Conservation (phyloP, 2,797 vertebrate species). For the Acanthurus tractus region DNA sequence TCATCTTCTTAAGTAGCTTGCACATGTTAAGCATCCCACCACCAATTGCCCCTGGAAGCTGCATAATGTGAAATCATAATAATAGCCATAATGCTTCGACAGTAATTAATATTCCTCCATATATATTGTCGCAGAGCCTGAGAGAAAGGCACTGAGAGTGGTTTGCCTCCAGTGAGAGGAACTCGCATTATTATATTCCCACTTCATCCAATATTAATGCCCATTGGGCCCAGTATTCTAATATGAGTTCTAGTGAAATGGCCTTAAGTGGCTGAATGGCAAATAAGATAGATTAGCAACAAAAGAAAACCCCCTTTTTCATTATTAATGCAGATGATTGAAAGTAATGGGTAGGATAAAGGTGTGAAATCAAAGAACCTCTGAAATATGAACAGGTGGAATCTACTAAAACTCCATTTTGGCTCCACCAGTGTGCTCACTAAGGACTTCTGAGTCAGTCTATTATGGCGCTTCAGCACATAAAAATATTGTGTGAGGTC, state of each 20-base stretch:
- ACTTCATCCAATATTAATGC: slow-evolving; percentile 86
- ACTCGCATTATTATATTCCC: slow-evolving; percentile 79
- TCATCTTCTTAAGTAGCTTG: slow-evolving; percentile 44
- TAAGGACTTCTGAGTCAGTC: slow-evolving; percentile 54
- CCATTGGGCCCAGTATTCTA: slow-evolving; percentile 76
- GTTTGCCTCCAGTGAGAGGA: slow-evolving; percentile 67
- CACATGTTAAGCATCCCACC: slow-evolving; percentile 63
- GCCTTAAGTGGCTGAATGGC: slow-evolving; percentile 79
- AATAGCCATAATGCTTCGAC: slow-evolving; percentile 74
- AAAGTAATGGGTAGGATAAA: slow-evolving; percentile 70
- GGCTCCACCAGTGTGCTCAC: slow-evolving; percentile 21
- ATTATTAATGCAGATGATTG: slow-evolving; percentile 77
- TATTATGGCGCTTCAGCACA: slow-evolving; percentile 44
- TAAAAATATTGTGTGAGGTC: slow-evolving; percentile 46
- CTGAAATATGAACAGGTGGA: slow-evolving; percentile 73
- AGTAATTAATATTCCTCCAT: slow-evolving; percentile 83
- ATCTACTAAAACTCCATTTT: slow-evolving; percentile 49
- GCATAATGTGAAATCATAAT: slow-evolving; percentile 75
- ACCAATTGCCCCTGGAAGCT: slow-evolving; percentile 48
- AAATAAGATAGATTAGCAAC: slow-evolving; percentile 80
- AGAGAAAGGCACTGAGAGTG: slow-evolving; percentile 51
- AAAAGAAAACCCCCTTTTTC: slow-evolving; percentile 78
- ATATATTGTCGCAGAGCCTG: slow-evolving; percentile 51
- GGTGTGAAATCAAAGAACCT: slow-evolving; percentile 63
- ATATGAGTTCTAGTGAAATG: slow-evolving; percentile 77